These are phyloP conservation scores for Cherax quadricarinatus DNA, from an alignment of 1,140 invertebrate species.

Conservation along the genomic window DNA sequence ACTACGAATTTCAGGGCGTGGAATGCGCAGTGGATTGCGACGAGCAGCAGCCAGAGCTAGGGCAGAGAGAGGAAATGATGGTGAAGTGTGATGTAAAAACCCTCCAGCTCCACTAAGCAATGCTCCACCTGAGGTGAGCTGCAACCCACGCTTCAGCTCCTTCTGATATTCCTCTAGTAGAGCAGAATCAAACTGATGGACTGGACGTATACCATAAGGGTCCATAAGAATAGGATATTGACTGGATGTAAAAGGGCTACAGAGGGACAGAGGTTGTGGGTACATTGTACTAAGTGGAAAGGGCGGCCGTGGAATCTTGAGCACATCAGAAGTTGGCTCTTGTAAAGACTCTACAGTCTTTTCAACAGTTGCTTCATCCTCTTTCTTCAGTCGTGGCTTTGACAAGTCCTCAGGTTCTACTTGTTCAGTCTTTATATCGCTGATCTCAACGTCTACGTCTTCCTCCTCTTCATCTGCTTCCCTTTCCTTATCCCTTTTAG, in stretches of 20 bases:
- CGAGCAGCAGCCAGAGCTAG: constrained; percentile 69
- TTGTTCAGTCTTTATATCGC: constrained; percentile 62
- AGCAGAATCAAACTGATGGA: constrained; percentile 79
- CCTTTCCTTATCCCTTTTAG: constrained; percentile 43
- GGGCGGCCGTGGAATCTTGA: constrained; percentile 62
- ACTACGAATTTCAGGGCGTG: constrained; percentile 74
- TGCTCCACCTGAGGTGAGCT: constrained; percentile 82
- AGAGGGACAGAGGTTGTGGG: constrained; percentile 50
- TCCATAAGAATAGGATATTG: constrained; percentile 50
- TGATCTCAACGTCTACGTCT: constrained; percentile 50
- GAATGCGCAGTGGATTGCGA: constrained; percentile 59
- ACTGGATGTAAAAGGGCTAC: constrained; percentile 19
- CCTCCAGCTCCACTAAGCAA: constrained; percentile 76
- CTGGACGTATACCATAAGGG: constrained; percentile 75
- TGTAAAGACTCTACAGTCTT: background rate
- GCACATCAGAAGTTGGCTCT: constrained; percentile 35
- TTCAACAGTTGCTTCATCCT: background rate
- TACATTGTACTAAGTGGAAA: constrained; percentile 55
- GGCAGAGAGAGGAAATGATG: constrained; percentile 66
- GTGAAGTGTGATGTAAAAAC: constrained; percentile 13
- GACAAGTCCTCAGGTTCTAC: constrained; percentile 70
- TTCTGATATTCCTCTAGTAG: constrained; percentile 83
- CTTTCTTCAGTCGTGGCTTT: constrained; percentile 45
- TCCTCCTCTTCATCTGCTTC: constrained; percentile 53
- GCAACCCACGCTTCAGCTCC: constrained; percentile 82